Evolutionary conservation across 2,113 vertebrate genomes (phyloP).

Genomic region (Pithys albifrons): DNA sequence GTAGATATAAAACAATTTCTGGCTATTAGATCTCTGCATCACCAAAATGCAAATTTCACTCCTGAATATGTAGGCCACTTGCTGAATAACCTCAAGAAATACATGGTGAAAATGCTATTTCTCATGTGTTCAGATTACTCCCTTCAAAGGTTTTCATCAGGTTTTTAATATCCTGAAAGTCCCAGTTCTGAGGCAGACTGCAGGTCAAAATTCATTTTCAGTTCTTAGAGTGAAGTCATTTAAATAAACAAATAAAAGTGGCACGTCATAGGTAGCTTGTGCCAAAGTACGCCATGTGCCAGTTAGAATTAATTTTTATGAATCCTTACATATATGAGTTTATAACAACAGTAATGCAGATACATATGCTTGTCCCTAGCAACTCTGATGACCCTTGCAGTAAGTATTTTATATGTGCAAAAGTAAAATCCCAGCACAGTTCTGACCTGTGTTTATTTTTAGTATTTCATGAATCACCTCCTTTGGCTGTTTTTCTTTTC

Average conservation of each 20-base stretch:
- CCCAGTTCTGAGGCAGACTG: constrained; percentile 9
- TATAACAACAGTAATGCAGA: not conserved
- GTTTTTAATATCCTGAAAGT: constrained; percentile 54
- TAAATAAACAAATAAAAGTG: constrained; percentile 64
- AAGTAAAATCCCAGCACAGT: not conserved
- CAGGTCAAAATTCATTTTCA: constrained; percentile 36
- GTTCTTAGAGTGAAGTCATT: constrained; percentile 56
- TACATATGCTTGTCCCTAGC: not conserved
- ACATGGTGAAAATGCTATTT: constrained; percentile 20
- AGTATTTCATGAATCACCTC: constrained; percentile 27
- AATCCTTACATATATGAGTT: not conserved
- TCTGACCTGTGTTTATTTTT: constrained; percentile 46
- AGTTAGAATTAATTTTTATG: constrained; percentile 35
- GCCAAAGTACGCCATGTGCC: constrained; percentile 35
- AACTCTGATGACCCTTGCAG: not conserved
- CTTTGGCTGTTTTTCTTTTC: constrained; percentile 56
- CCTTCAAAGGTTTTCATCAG: constrained; percentile 35
- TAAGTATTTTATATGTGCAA: not conserved
- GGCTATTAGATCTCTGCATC: constrained; percentile 42
- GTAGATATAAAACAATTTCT: constrained; percentile 45
- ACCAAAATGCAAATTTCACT: constrained; percentile 56
- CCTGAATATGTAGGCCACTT: constrained; percentile 54
- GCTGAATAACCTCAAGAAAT: constrained; percentile 53
- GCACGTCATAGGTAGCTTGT: not conserved
- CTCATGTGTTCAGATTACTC: not conserved